Evolutionary conservation across 1,140 invertebrate genomes (phyloP).

Genomic region (Pseudomyrmex flavicornis): DNA sequence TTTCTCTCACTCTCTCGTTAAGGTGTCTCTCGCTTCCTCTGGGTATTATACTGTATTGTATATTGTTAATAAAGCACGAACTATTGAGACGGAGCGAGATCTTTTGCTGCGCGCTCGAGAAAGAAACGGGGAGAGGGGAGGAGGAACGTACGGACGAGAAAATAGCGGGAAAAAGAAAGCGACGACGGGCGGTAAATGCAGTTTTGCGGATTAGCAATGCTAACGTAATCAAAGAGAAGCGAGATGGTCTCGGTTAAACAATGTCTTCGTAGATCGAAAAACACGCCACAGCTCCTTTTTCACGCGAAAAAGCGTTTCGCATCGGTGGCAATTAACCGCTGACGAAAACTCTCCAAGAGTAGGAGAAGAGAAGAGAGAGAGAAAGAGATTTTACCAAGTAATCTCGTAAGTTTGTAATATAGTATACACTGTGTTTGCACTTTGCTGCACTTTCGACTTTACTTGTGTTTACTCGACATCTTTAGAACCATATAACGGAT

Average conservation of each 20-base stretch:
- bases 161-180: conserved; percentile 5
- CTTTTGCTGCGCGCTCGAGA: conserved; percentile 3
- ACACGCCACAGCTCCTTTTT: conserved; percentile 11
- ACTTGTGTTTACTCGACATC: conserved; percentile 11
- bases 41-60: conserved; percentile 33
- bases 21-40: conserved; percentile 6
- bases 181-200: conserved; percentile 26
- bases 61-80: conserved; percentile 44
- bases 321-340: conserved; percentile 28
- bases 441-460: conserved; percentile 24
- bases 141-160: neutral
- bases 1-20: conserved; percentile 29
- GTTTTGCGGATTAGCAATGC: conserved; percentile 59
- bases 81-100: conserved; percentile 30
- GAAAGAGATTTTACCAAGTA: conserved; percentile 30
- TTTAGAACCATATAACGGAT: conserved; percentile 16
- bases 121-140: too few species aligned
- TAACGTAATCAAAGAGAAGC: conserved; percentile 58
- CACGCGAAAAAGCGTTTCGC: conserved; percentile 28
- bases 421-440: neutral
- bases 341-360: neutral
- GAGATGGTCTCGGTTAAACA: conserved; percentile 49
- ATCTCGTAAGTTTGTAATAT: conserved; percentile 41
- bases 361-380: neutral
- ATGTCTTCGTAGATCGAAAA: conserved; percentile 33